Evolutionary conservation across 2,797 vertebrate genomes (phyloP).

Genomic region (Erethizon dorsatum): DNA sequence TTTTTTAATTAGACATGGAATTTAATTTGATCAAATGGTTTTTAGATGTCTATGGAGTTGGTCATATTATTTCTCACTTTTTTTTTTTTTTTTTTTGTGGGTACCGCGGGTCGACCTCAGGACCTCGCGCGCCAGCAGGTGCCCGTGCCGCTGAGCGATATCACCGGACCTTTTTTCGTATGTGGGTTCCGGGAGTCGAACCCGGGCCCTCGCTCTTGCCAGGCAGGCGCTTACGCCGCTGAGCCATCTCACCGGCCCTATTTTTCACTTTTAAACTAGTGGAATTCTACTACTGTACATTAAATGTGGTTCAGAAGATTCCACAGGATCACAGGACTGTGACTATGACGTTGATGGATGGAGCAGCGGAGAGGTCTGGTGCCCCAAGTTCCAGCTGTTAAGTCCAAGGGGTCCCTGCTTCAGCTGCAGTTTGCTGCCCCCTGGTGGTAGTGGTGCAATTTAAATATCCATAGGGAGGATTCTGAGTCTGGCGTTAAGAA

Average conservation of each 20-base stretch:
- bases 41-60: background rate
- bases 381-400: no score
- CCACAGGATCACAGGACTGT: background rate
- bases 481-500: background rate
- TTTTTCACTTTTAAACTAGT: conserved; percentile 11
- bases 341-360: background rate
- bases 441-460: background rate
- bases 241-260: no score
- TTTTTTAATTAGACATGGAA: background rate
- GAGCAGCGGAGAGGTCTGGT: background rate
- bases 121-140: no score
- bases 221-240: no score
- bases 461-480: background rate
- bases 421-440: background rate
- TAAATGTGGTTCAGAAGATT: background rate
- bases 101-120: no score
- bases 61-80: background rate
- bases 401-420: background rate
- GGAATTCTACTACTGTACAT: background rate
- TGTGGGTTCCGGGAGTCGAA: no score
- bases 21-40: conserved; percentile 14
- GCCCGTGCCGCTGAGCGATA: no score
- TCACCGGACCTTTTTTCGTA: no score
- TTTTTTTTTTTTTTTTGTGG: background rate
- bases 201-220: no score